Evolutionary conservation across 2,797 vertebrate species (phyloP), one percentile per base, ranked within the genome.

Genomic region (Thripadectes ignobilis): DNA sequence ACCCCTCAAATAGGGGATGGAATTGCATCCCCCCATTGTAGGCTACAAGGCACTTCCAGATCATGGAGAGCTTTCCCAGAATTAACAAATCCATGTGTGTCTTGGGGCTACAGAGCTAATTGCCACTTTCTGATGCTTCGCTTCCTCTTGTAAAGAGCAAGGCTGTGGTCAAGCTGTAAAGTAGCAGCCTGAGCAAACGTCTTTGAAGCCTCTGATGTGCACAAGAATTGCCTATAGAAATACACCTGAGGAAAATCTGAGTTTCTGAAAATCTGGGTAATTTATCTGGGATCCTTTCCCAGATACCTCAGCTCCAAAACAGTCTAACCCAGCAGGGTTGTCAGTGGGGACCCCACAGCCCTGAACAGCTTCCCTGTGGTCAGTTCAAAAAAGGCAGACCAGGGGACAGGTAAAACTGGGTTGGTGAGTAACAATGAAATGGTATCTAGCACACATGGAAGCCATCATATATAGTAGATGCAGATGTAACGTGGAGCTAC

Each of bases 91-190:
- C 62, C 80, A 34, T 2, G 0, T 59, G 32, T 82, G 39, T 63
- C 67, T 69, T 52, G 78, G 58, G 66, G 76, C 85, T 77, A 4
- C 67, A 66, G 59, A 72, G 39, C 59, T 88, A 69, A 88, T 61
- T 84, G 59, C 57, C 81, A 63, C 67, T 72, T 89, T 62, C 67
- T 75, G 74, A 91, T 88, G 66, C 84, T 93, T 79, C 14, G 16
- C 80, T 84, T 93, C 69, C 69, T 72, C 80, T 85, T 81, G 48
- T 67, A 73, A 95, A 94, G 77, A 76, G 29, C 0, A 1, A 78
- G 46, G 58, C 49, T 84, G 65, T 46, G 83, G 66, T 72, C 69
- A 61, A 24, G 69, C 51, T 93, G 74, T 91, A 54, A 96, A 92
- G 69, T 1, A 76, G 26, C 79, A 73, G 27, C 88, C 89, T 76